These are phyloP conservation scores for Poeciliopsis gracilis DNA, from an alignment of 2,797 vertebrate species.

Conservation along the genomic window DNA sequence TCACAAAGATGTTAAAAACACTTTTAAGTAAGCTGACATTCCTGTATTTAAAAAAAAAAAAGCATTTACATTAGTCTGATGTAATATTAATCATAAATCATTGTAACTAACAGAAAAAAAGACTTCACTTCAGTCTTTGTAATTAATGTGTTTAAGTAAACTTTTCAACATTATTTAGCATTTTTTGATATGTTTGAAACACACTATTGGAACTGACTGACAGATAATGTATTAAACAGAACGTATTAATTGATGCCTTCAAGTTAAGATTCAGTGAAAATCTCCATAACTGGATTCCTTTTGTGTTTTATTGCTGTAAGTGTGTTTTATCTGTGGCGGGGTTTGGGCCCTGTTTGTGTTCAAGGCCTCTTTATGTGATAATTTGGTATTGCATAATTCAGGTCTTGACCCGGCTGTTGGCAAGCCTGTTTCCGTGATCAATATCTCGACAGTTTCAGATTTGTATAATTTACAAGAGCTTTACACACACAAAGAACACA, in stretches of 20 bases:
- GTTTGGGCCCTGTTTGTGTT: not conserved
- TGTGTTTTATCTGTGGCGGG: not conserved
- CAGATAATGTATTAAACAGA: not conserved
- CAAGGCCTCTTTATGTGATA: slow-evolving; percentile 7
- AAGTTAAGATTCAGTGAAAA: not conserved
- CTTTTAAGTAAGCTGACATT: not conserved
- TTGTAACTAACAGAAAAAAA: not conserved
- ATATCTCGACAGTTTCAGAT: slow-evolving; percentile 1
- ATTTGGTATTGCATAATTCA: not conserved
- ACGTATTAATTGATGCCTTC: not conserved
- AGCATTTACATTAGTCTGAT: not conserved
- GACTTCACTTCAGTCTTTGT: not conserved
- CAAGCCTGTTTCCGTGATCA: not conserved
- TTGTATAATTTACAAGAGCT: slow-evolving; percentile 4
- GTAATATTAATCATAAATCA: not conserved
- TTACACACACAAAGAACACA: slow-evolving; percentile 7
- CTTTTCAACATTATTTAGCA: not conserved
- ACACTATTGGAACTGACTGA: not conserved
- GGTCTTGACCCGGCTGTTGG: not conserved
- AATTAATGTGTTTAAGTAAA: not conserved
- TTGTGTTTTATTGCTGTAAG: not conserved
- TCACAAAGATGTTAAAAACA: not conserved
- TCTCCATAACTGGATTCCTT: not conserved
- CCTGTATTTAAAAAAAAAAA: not conserved
- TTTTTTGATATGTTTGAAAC: not conserved